These are phyloP conservation scores for Epiperipatus broadwayi DNA, from an alignment of 2,888 invertebrate species.

Conservation along the genomic window DNA sequence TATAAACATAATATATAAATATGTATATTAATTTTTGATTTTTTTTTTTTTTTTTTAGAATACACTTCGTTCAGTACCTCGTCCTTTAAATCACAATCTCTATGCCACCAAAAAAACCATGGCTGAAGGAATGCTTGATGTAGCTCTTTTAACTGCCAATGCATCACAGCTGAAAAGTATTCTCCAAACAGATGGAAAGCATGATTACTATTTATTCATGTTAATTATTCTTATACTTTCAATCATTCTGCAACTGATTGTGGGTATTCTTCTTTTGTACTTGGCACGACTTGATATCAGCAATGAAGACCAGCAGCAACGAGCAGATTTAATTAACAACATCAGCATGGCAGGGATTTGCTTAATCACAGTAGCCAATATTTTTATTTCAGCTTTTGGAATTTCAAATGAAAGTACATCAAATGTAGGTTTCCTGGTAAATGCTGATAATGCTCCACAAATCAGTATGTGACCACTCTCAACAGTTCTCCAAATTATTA, in stretches of 20 bases:
- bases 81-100: conserved; percentile 19
- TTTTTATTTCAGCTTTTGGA: conserved; percentile 56
- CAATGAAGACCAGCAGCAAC: conserved; percentile 46
- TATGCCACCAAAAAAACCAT: conserved; percentile 20
- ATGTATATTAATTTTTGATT: no score
- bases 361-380: conserved; percentile 49
- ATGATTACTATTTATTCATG: conserved; percentile 16
- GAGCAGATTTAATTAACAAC: conserved; percentile 50
- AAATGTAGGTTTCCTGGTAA: no score
- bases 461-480: no score
- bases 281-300: conserved; percentile 27
- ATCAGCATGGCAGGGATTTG: conserved; percentile 51
- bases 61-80: no score
- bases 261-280: conserved; percentile 50
- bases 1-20: no score
- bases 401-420: no score
- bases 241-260: conserved; percentile 39
- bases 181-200: conserved; percentile 32
- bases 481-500: no score
- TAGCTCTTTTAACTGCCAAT: conserved; percentile 19
- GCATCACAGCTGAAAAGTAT: conserved; percentile 19
- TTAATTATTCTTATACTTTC: conserved; percentile 16
- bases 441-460: no score
- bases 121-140: conserved; percentile 20
- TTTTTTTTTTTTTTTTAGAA: no score